Conservation (phyloP, 2,113 vertebrate genomes). For the Hystrix cristata region DNA sequence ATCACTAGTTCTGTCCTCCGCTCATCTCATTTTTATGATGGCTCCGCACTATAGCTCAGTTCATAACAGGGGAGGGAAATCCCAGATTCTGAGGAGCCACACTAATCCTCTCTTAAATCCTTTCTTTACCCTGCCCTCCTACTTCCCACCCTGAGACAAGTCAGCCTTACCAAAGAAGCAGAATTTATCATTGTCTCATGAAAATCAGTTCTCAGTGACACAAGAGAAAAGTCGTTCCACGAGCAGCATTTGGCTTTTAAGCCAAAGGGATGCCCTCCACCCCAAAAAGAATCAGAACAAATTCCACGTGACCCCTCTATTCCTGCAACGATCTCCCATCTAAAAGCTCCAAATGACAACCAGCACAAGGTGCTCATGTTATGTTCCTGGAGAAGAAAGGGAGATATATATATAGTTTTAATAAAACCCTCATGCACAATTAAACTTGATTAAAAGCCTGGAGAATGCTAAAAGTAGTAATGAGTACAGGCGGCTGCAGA, state of each 20-base stretch:
- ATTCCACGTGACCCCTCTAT: neutral
- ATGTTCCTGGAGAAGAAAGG: slow-evolving; percentile 41
- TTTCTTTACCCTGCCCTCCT: neutral
- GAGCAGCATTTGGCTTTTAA: slow-evolving; percentile 65
- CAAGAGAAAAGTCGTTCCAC: slow-evolving; percentile 50
- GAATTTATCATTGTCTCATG: slow-evolving; percentile 37
- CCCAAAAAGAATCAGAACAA: slow-evolving; percentile 22
- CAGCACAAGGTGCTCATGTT: slow-evolving; percentile 62
- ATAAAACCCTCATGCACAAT: slow-evolving; percentile 86
- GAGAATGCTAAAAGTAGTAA: slow-evolving; percentile 83
- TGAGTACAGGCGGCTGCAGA: slow-evolving; percentile 65
- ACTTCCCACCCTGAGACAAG: slow-evolving; percentile 49
- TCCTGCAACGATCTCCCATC: slow-evolving; percentile 32
- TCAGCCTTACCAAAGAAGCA: slow-evolving; percentile 29
- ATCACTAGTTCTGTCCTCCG: slow-evolving; percentile 29
- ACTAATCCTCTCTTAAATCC: neutral
- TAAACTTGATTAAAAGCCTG: slow-evolving; percentile 85
- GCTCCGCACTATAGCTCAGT: neutral
- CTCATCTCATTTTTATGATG: neutral
- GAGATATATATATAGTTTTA: slow-evolving; percentile 73
- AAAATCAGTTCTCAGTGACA: slow-evolving; percentile 59
- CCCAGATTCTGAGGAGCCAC: neutral
- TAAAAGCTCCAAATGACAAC: slow-evolving; percentile 47
- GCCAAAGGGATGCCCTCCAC: neutral
- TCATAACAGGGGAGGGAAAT: neutral